phyloP scores from a whole-genome alignment of 2,113 vertebrate genomes.

The Puma concolor region DNA sequence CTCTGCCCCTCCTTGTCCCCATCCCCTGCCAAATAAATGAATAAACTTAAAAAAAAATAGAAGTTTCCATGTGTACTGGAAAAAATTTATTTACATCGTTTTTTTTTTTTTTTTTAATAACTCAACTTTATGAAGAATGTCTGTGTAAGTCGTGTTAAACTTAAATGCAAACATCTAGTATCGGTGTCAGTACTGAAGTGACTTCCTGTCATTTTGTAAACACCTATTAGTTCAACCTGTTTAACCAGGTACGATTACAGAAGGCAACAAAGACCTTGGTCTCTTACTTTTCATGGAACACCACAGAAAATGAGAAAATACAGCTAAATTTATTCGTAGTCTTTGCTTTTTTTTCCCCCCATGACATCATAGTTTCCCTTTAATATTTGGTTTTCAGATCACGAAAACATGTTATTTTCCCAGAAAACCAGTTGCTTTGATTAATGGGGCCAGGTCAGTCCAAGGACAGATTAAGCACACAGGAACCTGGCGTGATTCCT shows the following conservation, averaged over 20 bases:
- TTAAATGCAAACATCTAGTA: background rate
- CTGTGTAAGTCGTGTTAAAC: background rate
- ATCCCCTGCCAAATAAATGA: no score
- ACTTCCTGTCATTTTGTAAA: background rate
- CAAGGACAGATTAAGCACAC: constrained; percentile 44
- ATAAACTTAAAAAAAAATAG: background rate
- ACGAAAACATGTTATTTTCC: constrained; percentile 52
- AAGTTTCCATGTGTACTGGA: background rate
- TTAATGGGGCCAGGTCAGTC: constrained; percentile 46
- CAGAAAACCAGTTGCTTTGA: constrained; percentile 61
- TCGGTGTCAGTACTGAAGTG: background rate
- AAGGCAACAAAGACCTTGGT: constrained; percentile 18
- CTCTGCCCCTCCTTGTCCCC: no score
- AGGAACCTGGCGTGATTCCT: constrained; percentile 5
- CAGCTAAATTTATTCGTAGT: background rate
- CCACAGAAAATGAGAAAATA: background rate
- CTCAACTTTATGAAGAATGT: background rate
- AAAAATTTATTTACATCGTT: background rate
- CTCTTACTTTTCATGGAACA: background rate
- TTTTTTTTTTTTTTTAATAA: background rate
- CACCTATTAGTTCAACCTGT: constrained; percentile 42
- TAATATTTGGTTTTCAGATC: constrained; percentile 47
- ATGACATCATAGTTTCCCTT: constrained; percentile 32
- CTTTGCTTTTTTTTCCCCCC: background rate
- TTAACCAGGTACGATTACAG: constrained; percentile 32